These are phyloP conservation scores for Entomobrya multifasciata DNA, from an alignment of 2,888 invertebrate genomes.

Conservation along the genomic window DNA sequence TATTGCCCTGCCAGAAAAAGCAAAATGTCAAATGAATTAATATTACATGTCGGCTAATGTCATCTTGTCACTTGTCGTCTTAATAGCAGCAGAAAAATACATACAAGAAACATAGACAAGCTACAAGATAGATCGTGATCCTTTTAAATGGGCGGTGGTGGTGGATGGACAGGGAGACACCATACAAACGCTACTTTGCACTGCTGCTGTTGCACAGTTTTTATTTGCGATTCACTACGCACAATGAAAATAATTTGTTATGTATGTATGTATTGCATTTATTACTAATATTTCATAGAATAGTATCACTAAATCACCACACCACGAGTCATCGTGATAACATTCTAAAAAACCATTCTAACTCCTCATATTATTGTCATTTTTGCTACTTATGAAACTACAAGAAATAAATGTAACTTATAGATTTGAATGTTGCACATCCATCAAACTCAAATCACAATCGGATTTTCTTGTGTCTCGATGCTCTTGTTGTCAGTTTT, in stretches of 20 bases:
- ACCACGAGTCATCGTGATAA: background rate
- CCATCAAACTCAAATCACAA: conserved; percentile 36
- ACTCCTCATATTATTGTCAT: background rate
- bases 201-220: background rate
- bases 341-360: background rate
- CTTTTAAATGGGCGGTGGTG: background rate
- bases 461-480: conserved; percentile 8
- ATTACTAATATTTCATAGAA: too few relatives aligned
- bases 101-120: background rate
- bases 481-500: too few relatives aligned
- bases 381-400: background rate
- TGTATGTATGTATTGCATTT: too few relatives aligned
- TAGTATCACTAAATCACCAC: background rate
- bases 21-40: conserved; percentile 29
- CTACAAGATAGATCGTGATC: background rate
- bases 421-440: conserved; percentile 6
- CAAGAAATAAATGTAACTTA: background rate
- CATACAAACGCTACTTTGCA: background rate
- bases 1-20: background rate
- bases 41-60: conserved; percentile 9
- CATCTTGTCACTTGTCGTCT: conserved; percentile 46
- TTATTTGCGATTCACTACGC: background rate
- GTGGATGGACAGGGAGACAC: background rate
- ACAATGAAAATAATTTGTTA: background rate
- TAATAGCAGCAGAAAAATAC: background rate